Conservation (phyloP, 2,888 invertebrate genomes). For the Mimachlamys varia region DNA sequence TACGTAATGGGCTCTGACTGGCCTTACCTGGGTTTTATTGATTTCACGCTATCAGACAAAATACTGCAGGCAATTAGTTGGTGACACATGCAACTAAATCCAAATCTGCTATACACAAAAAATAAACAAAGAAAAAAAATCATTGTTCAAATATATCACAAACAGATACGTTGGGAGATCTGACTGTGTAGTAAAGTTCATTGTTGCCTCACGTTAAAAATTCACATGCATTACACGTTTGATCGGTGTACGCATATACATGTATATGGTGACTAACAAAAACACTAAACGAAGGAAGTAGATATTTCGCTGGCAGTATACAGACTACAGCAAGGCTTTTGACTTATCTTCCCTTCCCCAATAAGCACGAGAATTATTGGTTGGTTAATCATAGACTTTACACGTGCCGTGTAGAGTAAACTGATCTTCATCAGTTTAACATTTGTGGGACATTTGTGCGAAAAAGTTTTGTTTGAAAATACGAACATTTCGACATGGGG, state of each 20-base stretch:
- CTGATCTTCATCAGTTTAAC: not conserved
- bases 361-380: constrained; percentile 8
- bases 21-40: constrained; percentile 22
- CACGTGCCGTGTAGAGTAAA: not conserved
- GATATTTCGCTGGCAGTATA: constrained; percentile 12
- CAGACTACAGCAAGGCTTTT: constrained; percentile 23
- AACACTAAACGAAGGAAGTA: constrained; percentile 3
- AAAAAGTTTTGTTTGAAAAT: not conserved
- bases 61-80: constrained; percentile 27
- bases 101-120: not conserved
- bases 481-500: not conserved
- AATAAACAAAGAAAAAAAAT: not conserved
- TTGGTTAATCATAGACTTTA: not conserved
- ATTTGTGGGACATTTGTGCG: not conserved
- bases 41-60: not conserved
- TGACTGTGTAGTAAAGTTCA: not conserved
- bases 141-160: not conserved
- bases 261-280: not conserved
- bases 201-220: not conserved
- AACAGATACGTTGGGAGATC: not conserved
- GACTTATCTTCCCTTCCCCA: constrained; percentile 26
- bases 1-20: not conserved
- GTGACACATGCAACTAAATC: constrained; percentile 5
- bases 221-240: not conserved
- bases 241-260: not conserved